Percentiles rank a stretch among this genome's conserved stretches.
Evolutionary conservation across 2,113 vertebrate species (phyloP).

Genomic region (Salvelinus fontinalis): DNA sequence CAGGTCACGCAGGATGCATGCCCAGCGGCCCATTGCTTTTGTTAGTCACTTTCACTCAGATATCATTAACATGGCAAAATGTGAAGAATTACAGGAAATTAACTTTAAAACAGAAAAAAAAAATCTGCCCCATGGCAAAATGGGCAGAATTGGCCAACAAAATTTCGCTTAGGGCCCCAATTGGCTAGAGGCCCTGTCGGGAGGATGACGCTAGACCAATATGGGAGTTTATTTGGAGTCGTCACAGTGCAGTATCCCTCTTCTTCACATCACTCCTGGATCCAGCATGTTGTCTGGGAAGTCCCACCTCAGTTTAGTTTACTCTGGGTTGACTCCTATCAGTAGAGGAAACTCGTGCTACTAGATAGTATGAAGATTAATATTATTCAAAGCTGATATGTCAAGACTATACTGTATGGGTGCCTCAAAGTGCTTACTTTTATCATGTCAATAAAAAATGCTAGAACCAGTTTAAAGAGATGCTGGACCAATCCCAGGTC

Average conservation of each 20-base stretch:
- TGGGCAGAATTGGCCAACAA: too few relatives aligned
- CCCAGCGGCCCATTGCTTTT: too few relatives aligned
- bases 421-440: conserved; percentile 38
- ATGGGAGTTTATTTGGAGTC: background rate
- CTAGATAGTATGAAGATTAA: background rate
- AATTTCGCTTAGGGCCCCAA: too few relatives aligned
- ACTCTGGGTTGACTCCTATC: conserved; percentile 20
- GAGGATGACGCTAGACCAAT: conserved; percentile 57
- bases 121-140: too few relatives aligned
- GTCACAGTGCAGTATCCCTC: conserved; percentile 3
- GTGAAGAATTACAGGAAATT: conserved; percentile 74
- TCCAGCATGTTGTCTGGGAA: conserved; percentile 36
- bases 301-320: conserved; percentile 13
- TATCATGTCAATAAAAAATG: background rate
- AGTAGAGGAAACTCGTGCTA: background rate
- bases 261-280: conserved; percentile 20
- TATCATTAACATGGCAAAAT: too few relatives aligned
- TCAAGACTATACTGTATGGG: conserved; percentile 10
- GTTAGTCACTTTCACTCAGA: too few relatives aligned
- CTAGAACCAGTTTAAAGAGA: conserved; percentile 8
- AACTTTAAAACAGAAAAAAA: conserved; percentile 25
- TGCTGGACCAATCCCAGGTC: background rate
- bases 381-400: conserved; percentile 13
- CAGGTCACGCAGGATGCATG: too few relatives aligned
- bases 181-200: conserved; percentile 27